These are phyloP conservation scores for Hippoglossus stenolepis DNA, from an alignment of 2,113 vertebrate species.

Conservation along the genomic window DNA sequence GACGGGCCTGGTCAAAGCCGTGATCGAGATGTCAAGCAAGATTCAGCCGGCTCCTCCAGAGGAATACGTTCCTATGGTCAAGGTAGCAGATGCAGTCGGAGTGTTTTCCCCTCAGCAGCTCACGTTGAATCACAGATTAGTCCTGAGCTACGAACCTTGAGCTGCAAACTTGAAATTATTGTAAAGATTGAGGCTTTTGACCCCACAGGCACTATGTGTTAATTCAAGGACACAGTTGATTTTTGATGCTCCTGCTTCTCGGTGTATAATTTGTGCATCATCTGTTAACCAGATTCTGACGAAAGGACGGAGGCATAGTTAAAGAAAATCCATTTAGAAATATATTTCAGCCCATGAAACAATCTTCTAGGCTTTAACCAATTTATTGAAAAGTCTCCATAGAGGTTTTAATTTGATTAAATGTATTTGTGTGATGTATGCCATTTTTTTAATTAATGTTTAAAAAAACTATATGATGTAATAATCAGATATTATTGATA, in stretches of 20 bases:
- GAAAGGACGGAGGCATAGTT: too few species aligned
- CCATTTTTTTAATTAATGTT: not conserved
- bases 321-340: too few species aligned
- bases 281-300: too few species aligned
- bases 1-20: conserved; percentile 95
- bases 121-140: not conserved
- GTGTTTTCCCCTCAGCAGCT: not conserved
- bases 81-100: conserved; percentile 81
- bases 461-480: not conserved
- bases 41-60: conserved; percentile 96
- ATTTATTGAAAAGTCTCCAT: too few species aligned
- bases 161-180: too few species aligned
- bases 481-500: not conserved
- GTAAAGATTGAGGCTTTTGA: not conserved
- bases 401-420: too few species aligned
- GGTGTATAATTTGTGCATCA: not conserved
- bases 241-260: not conserved
- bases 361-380: too few species aligned
- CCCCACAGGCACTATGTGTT: not conserved
- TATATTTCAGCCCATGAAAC: too few species aligned
- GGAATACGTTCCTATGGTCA: conserved; percentile 99
- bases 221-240: not conserved
- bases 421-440: too few species aligned
- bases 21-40: conserved; percentile 99
- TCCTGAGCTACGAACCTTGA: not conserved